Evolutionary conservation across 2,113 vertebrate species (phyloP).

Genomic region (Mus spicilegus): DNA sequence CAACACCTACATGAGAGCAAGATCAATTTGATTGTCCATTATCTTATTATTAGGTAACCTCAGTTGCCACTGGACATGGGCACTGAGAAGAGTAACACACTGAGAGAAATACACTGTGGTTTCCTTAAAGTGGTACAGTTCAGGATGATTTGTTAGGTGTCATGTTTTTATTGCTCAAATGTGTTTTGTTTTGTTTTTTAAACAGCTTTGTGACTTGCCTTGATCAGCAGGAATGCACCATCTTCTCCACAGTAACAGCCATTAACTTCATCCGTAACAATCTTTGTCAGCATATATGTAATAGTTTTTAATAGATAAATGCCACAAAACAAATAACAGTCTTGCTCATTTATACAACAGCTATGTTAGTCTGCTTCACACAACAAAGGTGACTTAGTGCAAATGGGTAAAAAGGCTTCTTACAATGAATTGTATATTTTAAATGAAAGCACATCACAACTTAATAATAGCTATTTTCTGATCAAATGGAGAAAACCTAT

Average conservation of each 20-base stretch:
- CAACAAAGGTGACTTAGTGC: background rate
- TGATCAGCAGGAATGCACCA: background rate
- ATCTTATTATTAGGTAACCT: no score
- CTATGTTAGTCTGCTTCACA: background rate
- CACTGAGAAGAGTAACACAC: no score
- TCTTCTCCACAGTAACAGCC: background rate
- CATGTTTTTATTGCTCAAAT: background rate
- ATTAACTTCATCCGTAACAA: no score
- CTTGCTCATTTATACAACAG: background rate
- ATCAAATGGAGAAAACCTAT: background rate
- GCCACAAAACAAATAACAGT: no score
- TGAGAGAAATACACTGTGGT: no score
- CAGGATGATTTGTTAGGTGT: background rate
- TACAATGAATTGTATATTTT: background rate
- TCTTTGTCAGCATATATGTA: background rate
- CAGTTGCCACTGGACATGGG: background rate
- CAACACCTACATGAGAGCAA: no score
- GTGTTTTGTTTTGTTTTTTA: background rate
- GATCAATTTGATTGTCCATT: no score
- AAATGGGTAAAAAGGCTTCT: background rate
- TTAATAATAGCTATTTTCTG: background rate
- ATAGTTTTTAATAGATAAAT: background rate
- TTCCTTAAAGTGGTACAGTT: background rate
- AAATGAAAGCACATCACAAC: background rate
- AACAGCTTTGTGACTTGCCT: background rate